phyloP scores from a whole-genome alignment of 2,113 vertebrate genomes.

The Xiphias gladius region DNA sequence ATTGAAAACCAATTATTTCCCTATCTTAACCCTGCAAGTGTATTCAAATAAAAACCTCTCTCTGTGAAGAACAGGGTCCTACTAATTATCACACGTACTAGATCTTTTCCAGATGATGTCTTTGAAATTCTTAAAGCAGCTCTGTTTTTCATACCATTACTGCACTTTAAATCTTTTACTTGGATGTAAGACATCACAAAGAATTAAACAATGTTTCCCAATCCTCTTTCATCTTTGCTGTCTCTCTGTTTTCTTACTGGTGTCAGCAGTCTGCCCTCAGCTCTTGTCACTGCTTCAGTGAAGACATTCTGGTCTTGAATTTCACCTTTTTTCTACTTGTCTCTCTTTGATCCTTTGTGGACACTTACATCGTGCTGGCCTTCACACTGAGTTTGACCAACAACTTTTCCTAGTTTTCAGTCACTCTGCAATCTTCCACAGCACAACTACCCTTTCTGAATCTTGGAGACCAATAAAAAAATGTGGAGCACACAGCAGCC shows the following conservation, averaged over 20 bases:
- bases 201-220: neutral
- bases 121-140: neutral
- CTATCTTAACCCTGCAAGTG: neutral
- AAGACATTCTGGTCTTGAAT: neutral
- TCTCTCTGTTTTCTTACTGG: neutral
- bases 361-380: neutral
- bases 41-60: neutral
- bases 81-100: neutral
- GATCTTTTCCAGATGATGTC: neutral
- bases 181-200: neutral
- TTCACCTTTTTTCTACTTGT: neutral
- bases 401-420: neutral
- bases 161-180: neutral
- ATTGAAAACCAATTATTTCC: neutral
- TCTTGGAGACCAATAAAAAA: neutral
- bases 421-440: neutral
- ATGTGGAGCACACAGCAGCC: neutral
- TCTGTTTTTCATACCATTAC: neutral
- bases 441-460: neutral
- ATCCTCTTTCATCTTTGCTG: neutral
- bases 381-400: neutral
- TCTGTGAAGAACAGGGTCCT: neutral
- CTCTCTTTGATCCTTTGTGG: constrained; percentile 18
- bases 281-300: neutral
- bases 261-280: neutral